These are phyloP conservation scores for Anastrepha obliqua DNA, from an alignment of 1,140 invertebrate genomes.

Conservation along the genomic window DNA sequence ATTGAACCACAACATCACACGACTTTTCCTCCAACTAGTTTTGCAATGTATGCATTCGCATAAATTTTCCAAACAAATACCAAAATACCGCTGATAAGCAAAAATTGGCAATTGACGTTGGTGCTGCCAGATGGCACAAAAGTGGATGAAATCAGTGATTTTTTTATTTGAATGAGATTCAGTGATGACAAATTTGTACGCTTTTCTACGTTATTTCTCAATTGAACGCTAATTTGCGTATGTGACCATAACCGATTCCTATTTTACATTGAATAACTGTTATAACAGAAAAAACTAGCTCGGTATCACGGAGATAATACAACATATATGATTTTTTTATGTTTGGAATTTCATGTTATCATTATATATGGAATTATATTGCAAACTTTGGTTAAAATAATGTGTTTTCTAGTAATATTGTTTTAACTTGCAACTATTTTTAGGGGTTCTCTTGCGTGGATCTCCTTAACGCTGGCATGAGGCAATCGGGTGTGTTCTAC, in stretches of 20 bases:
- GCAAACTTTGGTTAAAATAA: too few relatives aligned
- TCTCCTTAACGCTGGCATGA: slow-evolving; percentile 87
- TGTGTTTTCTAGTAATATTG: neutral
- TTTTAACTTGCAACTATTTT: slow-evolving; percentile 57
- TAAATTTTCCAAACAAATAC: slow-evolving; percentile 22
- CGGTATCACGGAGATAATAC: too few relatives aligned
- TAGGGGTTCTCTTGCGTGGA: slow-evolving; percentile 92
- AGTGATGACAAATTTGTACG: too few relatives aligned
- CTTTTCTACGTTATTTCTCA: too few relatives aligned
- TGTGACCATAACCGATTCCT: too few relatives aligned
- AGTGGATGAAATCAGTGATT: neutral
- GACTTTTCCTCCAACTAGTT: neutral
- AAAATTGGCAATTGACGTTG: neutral
- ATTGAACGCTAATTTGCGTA: too few relatives aligned
- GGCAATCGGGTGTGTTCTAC: slow-evolving; percentile 90
- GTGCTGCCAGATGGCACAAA: neutral
- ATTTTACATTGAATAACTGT: too few relatives aligned
- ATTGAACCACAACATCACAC: slow-evolving; percentile 7
- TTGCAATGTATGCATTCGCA: neutral
- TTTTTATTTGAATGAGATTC: too few relatives aligned
- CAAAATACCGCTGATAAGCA: slow-evolving; percentile 24
- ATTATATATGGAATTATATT: too few relatives aligned
- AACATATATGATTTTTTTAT: too few relatives aligned
- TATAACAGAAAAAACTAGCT: too few relatives aligned
- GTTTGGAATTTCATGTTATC: too few relatives aligned